A percentile compares a stretch with the other conserved stretches of the same genome.
These are phyloP conservation scores for Bombus picipes DNA, from an alignment of 1,140 invertebrate species.

Conservation along the genomic window DNA sequence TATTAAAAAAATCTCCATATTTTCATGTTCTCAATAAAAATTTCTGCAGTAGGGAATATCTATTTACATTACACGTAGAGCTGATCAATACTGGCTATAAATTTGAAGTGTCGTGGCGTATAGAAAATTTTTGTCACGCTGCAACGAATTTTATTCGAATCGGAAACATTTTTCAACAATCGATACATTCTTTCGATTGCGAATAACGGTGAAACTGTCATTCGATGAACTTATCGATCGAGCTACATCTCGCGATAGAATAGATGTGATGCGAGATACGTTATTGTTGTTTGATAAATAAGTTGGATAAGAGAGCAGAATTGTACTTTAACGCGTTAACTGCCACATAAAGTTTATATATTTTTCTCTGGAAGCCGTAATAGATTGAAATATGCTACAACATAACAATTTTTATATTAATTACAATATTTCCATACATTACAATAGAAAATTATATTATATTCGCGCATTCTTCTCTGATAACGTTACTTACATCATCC, in stretches of 20 bases:
- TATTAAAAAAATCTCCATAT: neutral
- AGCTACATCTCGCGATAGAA: neutral
- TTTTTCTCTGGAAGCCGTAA: too few relatives aligned
- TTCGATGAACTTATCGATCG: neutral
- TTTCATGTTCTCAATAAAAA: neutral
- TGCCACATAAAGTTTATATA: too few relatives aligned
- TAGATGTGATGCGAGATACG: neutral
- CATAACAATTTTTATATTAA: too few relatives aligned
- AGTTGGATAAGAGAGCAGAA: neutral
- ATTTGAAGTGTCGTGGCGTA: neutral
- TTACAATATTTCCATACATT: too few relatives aligned
- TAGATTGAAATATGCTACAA: too few relatives aligned
- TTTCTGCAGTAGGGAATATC: too few relatives aligned
- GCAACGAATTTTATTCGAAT: neutral
- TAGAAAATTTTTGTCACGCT: neutral
- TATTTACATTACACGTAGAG: too few relatives aligned
- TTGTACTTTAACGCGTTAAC: neutral
- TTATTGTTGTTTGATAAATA: too few relatives aligned
- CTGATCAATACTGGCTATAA: neutral
- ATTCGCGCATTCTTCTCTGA: too few relatives aligned
- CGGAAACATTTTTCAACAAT: neutral
- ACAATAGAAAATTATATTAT: too few relatives aligned
- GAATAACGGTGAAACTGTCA: neutral
- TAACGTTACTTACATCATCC: too few relatives aligned
- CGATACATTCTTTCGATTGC: neutral